phyloP scores from a whole-genome alignment of 2,888 invertebrate genomes.

The Pandemis cinnamomeana region DNA sequence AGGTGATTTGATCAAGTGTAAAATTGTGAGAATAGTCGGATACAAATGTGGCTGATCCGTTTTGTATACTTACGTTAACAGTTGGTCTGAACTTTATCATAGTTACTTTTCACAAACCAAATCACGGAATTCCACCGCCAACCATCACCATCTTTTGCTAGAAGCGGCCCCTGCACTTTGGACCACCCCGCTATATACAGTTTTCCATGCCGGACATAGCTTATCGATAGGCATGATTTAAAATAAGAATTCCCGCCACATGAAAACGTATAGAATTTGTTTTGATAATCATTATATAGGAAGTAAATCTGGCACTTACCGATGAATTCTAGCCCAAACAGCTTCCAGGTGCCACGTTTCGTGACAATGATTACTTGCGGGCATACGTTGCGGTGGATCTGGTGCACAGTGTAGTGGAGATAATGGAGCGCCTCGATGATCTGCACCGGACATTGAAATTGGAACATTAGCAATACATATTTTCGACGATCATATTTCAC shows the following conservation, averaged over 20 bases:
- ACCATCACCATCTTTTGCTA: too few relatives aligned
- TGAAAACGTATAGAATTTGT: background rate
- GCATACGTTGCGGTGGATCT: conserved; percentile 97
- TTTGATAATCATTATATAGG: background rate
- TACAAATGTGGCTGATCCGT: background rate
- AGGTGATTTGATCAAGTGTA: conserved; percentile 18
- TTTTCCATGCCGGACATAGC: background rate
- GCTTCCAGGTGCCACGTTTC: conserved; percentile 97
- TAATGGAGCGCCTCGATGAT: conserved; percentile 97
- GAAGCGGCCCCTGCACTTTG: too few relatives aligned
- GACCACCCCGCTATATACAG: background rate
- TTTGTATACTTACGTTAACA: background rate
- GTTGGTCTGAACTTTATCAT: background rate
- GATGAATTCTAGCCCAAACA: conserved; percentile 96
- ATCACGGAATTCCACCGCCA: too few relatives aligned
- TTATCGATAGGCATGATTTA: background rate
- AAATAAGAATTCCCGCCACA: background rate
- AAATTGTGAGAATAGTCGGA: background rate
- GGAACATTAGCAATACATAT: background rate
- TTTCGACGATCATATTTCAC: too few relatives aligned
- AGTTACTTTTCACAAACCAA: background rate
- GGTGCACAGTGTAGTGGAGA: conserved; percentile 94
- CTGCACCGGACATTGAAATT: conserved; percentile 75
- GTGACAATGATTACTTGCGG: conserved; percentile 96
- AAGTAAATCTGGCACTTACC: conserved; percentile 82